Evolutionary conservation across 2,797 vertebrate genomes (phyloP), one percentile per base, ranked within the genome.

Genomic region (Myotis findleyi): DNA sequence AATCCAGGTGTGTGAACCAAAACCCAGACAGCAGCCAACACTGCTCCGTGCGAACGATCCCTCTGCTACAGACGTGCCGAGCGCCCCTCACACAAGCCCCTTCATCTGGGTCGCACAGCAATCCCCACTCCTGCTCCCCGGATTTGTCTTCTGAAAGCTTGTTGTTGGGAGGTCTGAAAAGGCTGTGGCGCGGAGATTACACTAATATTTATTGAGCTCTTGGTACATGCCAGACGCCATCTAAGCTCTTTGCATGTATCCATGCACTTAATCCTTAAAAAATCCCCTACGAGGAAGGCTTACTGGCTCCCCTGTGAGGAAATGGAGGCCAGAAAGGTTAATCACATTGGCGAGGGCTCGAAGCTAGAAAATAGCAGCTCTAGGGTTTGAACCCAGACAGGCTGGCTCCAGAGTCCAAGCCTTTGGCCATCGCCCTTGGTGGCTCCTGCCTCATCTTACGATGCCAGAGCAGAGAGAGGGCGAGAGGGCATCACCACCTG

Each of bases 201-300:
- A 64, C 87, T 94, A 94, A 90, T 92, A 97, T 96, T 96, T 94
- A 94, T 85, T 87, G 94, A 95, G 96, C 76, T 87, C 85, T 95
- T 91, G 12, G 84, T 55, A 77, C 68, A 64, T 0, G 33, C 76
- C 62, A 73, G 93, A 91, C 21, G 12, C 77, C 4, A 12, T 12
- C 82, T 92, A 87, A 96, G 81, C 77, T 33, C 93, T 95, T 80
- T 53, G 92, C 92, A 71, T 85, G 7, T 80, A 87, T 92, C 92
- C 62, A 79, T 27, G 77, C 69, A n/a, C 73, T 87, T 95, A 93
- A 97, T 96, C 91, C 93, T 85, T n/a, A 62, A 85, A 93, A 55
- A 86, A 87, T 13, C 38, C 38, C 25, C 33, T 51, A 10, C 0
- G 49, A 95, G 66, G 66, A 93, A 80, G 57, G 66, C 27, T 77